Conservation (phyloP, 2,797 vertebrate species). For the Pristis pectinata region DNA sequence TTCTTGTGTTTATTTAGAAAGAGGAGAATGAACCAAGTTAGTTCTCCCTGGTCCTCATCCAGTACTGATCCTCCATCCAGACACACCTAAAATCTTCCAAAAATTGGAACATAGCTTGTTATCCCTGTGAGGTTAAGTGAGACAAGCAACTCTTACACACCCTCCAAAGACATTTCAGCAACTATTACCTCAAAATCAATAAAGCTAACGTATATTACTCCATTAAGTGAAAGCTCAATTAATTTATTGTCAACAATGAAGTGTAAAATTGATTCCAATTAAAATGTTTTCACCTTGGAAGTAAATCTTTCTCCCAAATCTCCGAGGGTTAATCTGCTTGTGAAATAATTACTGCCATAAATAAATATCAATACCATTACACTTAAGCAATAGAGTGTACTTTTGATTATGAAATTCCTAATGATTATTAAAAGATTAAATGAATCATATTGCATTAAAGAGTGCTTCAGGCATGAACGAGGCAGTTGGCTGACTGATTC, state of each 20-base stretch:
- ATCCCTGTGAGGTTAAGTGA: background rate
- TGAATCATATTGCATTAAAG: background rate
- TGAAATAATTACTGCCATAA: background rate
- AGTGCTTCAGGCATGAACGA: background rate
- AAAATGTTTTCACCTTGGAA: slow-evolving; percentile 11
- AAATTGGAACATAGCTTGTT: background rate
- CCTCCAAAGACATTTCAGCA: background rate
- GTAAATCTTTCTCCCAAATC: background rate
- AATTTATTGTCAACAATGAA: background rate
- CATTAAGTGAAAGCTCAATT: background rate
- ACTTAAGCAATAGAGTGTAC: background rate
- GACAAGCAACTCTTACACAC: background rate
- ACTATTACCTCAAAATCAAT: background rate
- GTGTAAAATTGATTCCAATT: background rate
- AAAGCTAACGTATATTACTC: background rate
- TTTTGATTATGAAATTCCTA: background rate
- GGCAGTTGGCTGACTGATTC: background rate
- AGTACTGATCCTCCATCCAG: too few relatives aligned
- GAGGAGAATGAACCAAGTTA: too few relatives aligned
- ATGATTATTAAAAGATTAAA: slow-evolving; percentile 23
- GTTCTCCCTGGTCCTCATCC: too few relatives aligned
- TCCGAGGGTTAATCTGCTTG: too few relatives aligned
- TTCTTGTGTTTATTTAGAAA: too few relatives aligned
- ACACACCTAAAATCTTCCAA: too few relatives aligned
- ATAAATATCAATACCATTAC: background rate